Evolutionary conservation across 2,113 vertebrate genomes (phyloP), one percentile per base, ranked within the genome.

Genomic region (Nymphicus hollandicus): DNA sequence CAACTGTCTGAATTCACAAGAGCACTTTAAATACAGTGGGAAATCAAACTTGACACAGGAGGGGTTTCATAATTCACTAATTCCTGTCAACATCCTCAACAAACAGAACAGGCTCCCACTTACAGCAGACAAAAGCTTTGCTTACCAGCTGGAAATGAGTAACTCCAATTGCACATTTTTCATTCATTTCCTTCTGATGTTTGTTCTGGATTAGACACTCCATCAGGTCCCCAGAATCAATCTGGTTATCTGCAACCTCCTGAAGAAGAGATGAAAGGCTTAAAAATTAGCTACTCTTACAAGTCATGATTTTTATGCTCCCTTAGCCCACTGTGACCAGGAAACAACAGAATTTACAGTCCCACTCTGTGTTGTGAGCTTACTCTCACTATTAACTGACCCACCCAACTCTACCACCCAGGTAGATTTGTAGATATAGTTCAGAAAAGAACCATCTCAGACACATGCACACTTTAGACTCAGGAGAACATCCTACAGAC

Each of bases 131-230:
- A 35, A 31, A 82, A 88, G 55, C 0, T 0, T 64, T 64, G 94
- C 99, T 98, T 96, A 99, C 99, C 99, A 99, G 98, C 94, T 99
- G 99, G 98, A 99, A 99, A 96, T 99, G 99, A 24, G 99, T 99
- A 73, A 99, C 99, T n/a, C 99, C 99, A 0, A 99, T 98, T 5
- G 97, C 91, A 49, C 99, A 99, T 95, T 99, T 99, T 80, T 99
- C 99, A 55, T 99, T 99, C 99, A 99, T 99, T 93, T 99, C 99
- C 95, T 99, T 99, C 98, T 99, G 99, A 95, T 99, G 99, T 92
- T 99, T 99, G 93, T 99, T 99, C 97, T 99, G 99, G 85, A 99
- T 98, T 81, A 99, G 97, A 91, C 99, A 99, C 94, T 99, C 99
- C 99, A 99, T 99, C 94, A 99, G 98, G 84, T 99, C 99, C 14